phyloP scores from a whole-genome alignment of 2,797 vertebrate genomes.

The Pseudomugil tenellus region DNA sequence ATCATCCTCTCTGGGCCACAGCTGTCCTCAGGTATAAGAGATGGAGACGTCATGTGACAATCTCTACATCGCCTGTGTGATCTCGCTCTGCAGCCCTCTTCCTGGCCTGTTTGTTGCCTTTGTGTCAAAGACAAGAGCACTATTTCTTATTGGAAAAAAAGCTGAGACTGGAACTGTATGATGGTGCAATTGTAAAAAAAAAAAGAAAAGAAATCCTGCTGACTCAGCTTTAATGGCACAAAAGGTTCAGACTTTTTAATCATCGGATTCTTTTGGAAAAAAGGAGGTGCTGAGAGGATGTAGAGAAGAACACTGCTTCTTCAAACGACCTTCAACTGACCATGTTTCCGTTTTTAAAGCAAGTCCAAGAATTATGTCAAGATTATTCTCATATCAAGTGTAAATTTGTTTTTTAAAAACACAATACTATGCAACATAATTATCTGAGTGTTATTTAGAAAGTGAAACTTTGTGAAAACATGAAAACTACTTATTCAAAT shows the following conservation, averaged over 20 bases:
- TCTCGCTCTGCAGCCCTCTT: conserved; percentile 32
- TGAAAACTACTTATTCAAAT: too few species aligned
- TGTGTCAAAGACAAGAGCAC: conserved; percentile 64
- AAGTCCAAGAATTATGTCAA: conserved; percentile 42
- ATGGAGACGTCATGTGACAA: conserved; percentile 70
- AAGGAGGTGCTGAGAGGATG: conserved; percentile 1
- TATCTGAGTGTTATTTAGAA: neutral
- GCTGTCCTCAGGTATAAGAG: conserved; percentile 63
- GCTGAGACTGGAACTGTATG: conserved; percentile 61
- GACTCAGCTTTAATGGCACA: conserved; percentile 69
- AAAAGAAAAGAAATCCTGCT: conserved; percentile 38
- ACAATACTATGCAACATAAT: neutral
- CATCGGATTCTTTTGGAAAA: conserved; percentile 25
- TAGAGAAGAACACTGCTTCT: too few species aligned
- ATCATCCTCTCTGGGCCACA: conserved; percentile 61
- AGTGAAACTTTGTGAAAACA: neutral
- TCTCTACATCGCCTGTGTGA: conserved; percentile 54
- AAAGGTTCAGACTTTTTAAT: conserved; percentile 68
- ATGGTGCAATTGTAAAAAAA: conserved; percentile 46
- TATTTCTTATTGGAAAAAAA: conserved; percentile 67
- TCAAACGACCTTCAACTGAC: conserved; percentile 47
- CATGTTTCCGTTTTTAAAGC: conserved; percentile 56
- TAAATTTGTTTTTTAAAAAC: too few species aligned
- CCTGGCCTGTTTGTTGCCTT: conserved; percentile 40
- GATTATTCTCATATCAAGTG: conserved; percentile 40